Evolutionary conservation across 1,140 invertebrate species (phyloP), one percentile per base, ranked within the genome.

Genomic region (Sitodiplosis mosellana): DNA sequence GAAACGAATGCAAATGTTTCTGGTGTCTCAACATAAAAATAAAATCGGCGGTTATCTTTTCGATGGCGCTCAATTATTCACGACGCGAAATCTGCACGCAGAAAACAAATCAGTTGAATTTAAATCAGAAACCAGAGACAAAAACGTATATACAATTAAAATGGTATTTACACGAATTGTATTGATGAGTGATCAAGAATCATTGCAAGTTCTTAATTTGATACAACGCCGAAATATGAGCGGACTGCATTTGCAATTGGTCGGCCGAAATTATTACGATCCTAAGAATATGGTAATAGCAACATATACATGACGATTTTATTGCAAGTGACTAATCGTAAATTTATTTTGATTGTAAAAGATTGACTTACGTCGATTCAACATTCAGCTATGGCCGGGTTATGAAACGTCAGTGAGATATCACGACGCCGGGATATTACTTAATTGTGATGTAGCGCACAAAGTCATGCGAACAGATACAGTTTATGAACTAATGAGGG

Each of bases 211-310:
- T 0, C 80, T 84, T 38, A 87, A 87, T 54, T 75, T 86, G 6
- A 72, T 87, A 11, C 71, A 87, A 51, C 64, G 82, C 8, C 80
- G 79, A 56, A 79, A 77, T 50, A 73, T 83, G 52, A 68, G 65
- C 1, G 54, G 70, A n/a, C 60, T 86, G 7, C 60, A 78, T 0
- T 56, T 86, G 1, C 71, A 83, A 59, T 61, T 82, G 7, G 72
- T 91, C 27, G 79, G 82, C 0, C 65, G 86, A 19, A 79, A 92
- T 60, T 90, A 79, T 55, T 93, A 75, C 58, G 85, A 89, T 66
- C 69, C 78, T 1, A 47, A 53, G 3, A 71, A 71, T 11, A 78
- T 74, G 63, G 76, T 81, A 66, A 63, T 27, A n/a, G n/a, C n/a
- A n/a, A n/a, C n/a, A n/a, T n/a, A n/a, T n/a, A n/a, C n/a, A n/a